phyloP scores from a whole-genome alignment of 2,113 vertebrate species.

The Neolamprologus hecqui region DNA sequence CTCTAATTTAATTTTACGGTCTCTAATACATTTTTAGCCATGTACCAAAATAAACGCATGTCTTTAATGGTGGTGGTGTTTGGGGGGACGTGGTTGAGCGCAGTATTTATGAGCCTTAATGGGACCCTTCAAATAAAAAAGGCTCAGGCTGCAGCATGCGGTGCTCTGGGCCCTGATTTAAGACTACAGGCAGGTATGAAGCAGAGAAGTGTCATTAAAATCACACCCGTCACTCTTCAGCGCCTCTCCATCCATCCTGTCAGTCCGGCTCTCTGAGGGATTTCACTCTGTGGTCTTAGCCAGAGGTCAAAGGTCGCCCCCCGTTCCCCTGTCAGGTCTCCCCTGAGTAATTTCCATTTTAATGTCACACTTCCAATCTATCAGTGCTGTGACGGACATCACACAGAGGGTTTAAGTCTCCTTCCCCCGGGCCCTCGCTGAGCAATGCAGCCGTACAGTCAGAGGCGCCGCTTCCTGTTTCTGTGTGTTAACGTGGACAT shows the following conservation, averaged over 20 bases:
- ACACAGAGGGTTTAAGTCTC: conserved; percentile 74
- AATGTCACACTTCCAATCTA: conserved; percentile 97
- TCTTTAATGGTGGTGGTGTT: not conserved
- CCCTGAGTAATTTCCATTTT: conserved; percentile 97
- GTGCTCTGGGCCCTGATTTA: not conserved
- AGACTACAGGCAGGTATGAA: not conserved
- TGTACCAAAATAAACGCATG: not conserved
- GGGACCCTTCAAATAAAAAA: not conserved
- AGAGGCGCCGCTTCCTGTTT: not conserved
- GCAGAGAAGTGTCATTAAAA: not conserved
- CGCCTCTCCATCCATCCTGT: not conserved
- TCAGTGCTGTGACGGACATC: conserved; percentile 91
- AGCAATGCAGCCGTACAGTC: not conserved
- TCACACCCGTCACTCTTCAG: not conserved
- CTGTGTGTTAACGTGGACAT: not conserved
- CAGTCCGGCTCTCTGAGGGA: not conserved
- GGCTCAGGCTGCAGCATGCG: not conserved
- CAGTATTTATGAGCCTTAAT: not conserved
- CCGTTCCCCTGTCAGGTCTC: conserved; percentile 1
- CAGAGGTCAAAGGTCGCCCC: conserved; percentile 79
- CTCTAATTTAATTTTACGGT: not conserved
- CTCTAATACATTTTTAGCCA: not conserved
- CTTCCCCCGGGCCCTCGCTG: conserved; percentile 59
- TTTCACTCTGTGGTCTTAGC: conserved; percentile 7
- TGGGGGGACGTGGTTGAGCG: not conserved